These are phyloP conservation scores for Protosalanx chinensis DNA, from an alignment of 2,797 vertebrate species.

Conservation along the genomic window DNA sequence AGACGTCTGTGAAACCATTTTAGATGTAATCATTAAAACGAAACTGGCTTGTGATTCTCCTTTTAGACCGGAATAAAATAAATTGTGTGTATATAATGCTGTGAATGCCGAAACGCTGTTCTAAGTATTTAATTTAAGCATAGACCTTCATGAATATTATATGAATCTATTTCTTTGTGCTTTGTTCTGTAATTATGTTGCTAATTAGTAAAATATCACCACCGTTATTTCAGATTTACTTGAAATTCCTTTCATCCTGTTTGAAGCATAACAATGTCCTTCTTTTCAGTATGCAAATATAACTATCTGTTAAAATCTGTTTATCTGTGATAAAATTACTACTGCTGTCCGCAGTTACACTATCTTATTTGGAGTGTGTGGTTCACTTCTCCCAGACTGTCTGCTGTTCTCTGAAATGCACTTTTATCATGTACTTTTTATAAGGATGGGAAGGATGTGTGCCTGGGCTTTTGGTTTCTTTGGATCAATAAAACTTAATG, in stretches of 20 bases:
- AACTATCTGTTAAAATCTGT: too few species aligned
- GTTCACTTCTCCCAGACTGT: conserved; percentile 29
- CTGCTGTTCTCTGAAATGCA: conserved; percentile 54
- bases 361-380: neutral
- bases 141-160: conserved; percentile 32
- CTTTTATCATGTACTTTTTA: conserved; percentile 51
- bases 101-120: conserved; percentile 45
- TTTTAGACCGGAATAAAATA: conserved; percentile 46
- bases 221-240: conserved; percentile 26
- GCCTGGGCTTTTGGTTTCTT: conserved; percentile 41
- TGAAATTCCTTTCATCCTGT: neutral
- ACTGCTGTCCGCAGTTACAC: too few species aligned
- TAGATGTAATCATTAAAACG: conserved; percentile 38
- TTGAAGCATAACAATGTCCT: neutral
- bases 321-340: neutral
- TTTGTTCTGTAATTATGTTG: conserved; percentile 28
- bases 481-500: conserved; percentile 55
- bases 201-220: conserved; percentile 13
- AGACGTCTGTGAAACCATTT: conserved; percentile 29
- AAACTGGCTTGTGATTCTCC: conserved; percentile 39
- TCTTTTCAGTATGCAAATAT: too few species aligned
- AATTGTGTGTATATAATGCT: conserved; percentile 42
- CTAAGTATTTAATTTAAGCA: conserved; percentile 61
- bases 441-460: conserved; percentile 38
- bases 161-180: conserved; percentile 31